Base-by-base conservation (phyloP, 1,140 invertebrate species). In the Drosophila lacertosa region DNA sequence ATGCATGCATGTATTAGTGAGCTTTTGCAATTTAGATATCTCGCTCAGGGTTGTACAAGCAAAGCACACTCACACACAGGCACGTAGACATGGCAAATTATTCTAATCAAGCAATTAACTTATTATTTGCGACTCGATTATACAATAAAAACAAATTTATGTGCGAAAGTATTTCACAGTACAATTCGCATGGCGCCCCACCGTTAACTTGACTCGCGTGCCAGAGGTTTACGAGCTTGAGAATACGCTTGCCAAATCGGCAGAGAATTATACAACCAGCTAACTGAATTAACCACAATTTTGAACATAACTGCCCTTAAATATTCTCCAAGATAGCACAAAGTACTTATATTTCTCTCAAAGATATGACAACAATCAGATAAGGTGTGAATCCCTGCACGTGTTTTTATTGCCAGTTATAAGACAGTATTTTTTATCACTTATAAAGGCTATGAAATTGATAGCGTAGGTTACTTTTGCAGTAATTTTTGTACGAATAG, bases 71-170 rank as follows among this genome's bases (percentile, higher is more conserved):
- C 45, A 59, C n/a, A 67, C 24, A 54, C 40, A 20, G 11, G 16
- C 44, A 55, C 29, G 50, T 40, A 29, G 37, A 33, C 22, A 48
- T 50, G 42, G 37, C 54, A 74, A 89, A 82, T 88, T 76, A 76
- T 76, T 89, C 65, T 58, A 83, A 89, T 76, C 63, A 84, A 69
- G 75, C 71, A 88, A 78, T 84, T 84, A 84, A 86, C 73, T 81
- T 88, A 88, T 82, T 89, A 83, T 72, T 82, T 67, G 35, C 33
- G 18, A 40, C 10, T 69, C 40, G 33, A 45, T 82, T 67, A 83
- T 40, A 62, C 15, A 45, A 57, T 10, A 71, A 59, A 60, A 60
- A 44, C 10, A 59, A 64, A 68, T 76, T 80, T 58, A 57, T 48
- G 42, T 74, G 45, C 37, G 51, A 60, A 53, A 69, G 50, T 60